Base-by-base conservation (phyloP, 2,888 invertebrate species). In the Tethea ocularis region DNA sequence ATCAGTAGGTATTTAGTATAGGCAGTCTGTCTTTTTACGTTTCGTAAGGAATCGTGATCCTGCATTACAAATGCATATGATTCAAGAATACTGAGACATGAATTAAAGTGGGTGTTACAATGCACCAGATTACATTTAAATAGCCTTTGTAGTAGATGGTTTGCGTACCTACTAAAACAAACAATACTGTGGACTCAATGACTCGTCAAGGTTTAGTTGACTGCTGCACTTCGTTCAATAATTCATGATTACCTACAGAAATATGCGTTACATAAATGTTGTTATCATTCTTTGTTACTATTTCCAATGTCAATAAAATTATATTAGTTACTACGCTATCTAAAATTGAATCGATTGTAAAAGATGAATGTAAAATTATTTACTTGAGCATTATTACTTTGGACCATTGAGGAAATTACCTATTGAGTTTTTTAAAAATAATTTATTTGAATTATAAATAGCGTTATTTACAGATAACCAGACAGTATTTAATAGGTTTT, bases 161-260 rank as follows among this genome's bases (percentile, higher is more conserved):
- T 23, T 46, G 29, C 8, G 2, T 46, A 2, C 1, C 15, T 58
- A 61, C 60, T 61, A 33, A 57, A 66, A 56, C 23, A 41, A 46
- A 58, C 58, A 62, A 62, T 61, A 57, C 57, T 63, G 61, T 61
- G 52, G 57, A 61, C 59, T 57, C 61, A 64, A 62, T 41, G 61
- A 71, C 61, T 64, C 53, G 33, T 61, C 77, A 82, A 81, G 84
- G 83, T 72, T 33, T 72, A 69, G 62, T 57, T 71, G 64, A 64
- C 62, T 69, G 65, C 61, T 67, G 61, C 60, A 65, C 57, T 72
- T 60, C 70, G 64, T 79, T 83, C 66, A 77, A 83, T 84, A 80
- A 86, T 85, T 84, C 79, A 86, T 85, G 63, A 80, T 68, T 68
- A 24, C 24, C 5, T 33, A 72, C 69, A 73, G 68, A 78, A 74